Percentiles rank a stretch among this genome's conserved stretches.
Conservation (phyloP, 2,797 vertebrate genomes). For the Amblyraja radiata region DNA sequence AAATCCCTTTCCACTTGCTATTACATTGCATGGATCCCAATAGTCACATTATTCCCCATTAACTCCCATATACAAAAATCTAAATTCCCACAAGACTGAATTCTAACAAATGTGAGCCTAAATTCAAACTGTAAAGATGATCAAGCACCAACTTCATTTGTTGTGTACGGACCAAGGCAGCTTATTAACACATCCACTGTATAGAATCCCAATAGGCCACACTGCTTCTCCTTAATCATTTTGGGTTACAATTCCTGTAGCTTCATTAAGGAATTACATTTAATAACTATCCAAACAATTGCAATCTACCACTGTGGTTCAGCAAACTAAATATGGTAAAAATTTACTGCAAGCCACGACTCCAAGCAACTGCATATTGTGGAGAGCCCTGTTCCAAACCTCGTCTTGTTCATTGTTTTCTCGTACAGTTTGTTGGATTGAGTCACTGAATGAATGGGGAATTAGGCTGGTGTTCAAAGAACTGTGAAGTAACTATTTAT, state of each 20-base stretch:
- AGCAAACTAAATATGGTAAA: background rate
- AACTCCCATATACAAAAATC: background rate
- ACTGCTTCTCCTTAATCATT: background rate
- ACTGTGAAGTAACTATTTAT: constrained; percentile 26
- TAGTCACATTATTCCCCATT: background rate
- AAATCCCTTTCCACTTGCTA: background rate
- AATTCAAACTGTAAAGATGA: background rate
- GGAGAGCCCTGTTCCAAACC: background rate
- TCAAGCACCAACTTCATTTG: background rate
- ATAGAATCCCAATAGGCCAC: background rate
- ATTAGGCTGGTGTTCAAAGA: constrained; percentile 13
- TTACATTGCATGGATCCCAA: background rate
- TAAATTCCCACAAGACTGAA: background rate
- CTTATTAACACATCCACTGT: background rate
- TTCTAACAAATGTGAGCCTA: background rate
- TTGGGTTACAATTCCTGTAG: background rate
- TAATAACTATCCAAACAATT: background rate
- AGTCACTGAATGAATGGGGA: constrained; percentile 19
- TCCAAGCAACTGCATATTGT: background rate
- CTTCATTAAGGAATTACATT: background rate
- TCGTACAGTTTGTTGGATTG: background rate
- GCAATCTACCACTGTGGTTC: background rate
- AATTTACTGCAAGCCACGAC: background rate
- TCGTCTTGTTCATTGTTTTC: constrained; percentile 19
- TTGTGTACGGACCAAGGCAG: no score